phyloP scores from a whole-genome alignment of 2,797 vertebrate genomes.

The Malacoctenus gilli region DNA sequence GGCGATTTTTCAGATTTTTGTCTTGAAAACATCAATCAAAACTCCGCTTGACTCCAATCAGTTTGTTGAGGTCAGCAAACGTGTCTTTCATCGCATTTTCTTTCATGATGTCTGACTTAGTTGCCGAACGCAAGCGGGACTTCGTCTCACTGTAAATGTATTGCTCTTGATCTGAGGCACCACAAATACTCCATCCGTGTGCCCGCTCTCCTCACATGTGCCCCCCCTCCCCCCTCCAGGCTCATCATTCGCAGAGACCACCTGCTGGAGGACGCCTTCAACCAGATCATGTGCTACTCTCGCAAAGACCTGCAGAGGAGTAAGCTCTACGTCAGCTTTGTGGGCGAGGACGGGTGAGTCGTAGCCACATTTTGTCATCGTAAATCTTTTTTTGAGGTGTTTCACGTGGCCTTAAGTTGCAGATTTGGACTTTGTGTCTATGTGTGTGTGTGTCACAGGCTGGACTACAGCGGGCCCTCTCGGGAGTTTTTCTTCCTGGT shows the following conservation, averaged over 20 bases:
- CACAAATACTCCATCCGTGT: not conserved
- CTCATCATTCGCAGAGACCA: conserved; percentile 97
- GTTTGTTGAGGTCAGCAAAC: too few relatives aligned
- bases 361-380: too few relatives aligned
- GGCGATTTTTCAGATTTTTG: too few relatives aligned
- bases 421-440: not conserved
- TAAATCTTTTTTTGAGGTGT: too few relatives aligned
- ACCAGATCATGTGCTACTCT: conserved; percentile 98
- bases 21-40: too few relatives aligned
- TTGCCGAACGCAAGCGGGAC: too few relatives aligned
- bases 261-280: conserved; percentile 96
- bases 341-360: conserved; percentile 96
- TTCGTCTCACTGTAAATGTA: too few relatives aligned
- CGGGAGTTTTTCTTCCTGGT: conserved; percentile 98
- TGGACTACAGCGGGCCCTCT: conserved; percentile 98
- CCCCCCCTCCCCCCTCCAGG: conserved; percentile 69
- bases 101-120: not conserved
- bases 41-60: too few relatives aligned
- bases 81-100: too few relatives aligned
- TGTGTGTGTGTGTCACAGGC: conserved; percentile 70
- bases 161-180: too few relatives aligned
- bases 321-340: conserved; percentile 96
- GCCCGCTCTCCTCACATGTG: too few relatives aligned
- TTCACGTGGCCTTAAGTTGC: too few relatives aligned
- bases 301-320: conserved; percentile 97